These are phyloP conservation scores for Alcis repandata DNA, from an alignment of 2,888 invertebrate genomes.

Conservation along the genomic window DNA sequence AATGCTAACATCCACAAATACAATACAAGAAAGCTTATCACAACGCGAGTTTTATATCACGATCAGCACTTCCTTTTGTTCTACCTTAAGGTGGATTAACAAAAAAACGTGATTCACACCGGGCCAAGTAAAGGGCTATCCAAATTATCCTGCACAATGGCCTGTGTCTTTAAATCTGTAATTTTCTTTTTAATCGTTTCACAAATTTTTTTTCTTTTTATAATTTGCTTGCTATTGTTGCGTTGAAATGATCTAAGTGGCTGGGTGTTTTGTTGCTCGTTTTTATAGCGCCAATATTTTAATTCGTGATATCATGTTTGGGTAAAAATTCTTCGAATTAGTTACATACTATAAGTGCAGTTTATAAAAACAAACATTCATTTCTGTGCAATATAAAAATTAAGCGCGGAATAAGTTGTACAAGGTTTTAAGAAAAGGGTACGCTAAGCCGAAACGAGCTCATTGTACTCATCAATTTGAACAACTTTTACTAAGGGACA, in stretches of 20 bases:
- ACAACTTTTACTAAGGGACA: no score
- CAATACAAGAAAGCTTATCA: neutral
- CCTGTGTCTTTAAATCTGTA: conserved; percentile 63
- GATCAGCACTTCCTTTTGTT: conserved; percentile 44
- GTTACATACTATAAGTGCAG: no score
- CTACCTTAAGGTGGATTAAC: conserved; percentile 38
- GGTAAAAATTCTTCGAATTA: neutral
- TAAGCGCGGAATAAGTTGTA: no score
- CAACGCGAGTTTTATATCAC: conserved; percentile 14
- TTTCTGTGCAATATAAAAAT: no score
- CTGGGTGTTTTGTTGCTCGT: conserved; percentile 16
- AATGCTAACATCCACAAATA: no score
- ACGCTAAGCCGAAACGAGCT: no score
- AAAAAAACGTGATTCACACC: conserved; percentile 48
- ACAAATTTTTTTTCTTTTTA: conserved; percentile 66
- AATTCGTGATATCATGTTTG: neutral
- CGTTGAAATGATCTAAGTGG: conserved; percentile 57
- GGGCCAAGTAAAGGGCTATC: conserved; percentile 65
- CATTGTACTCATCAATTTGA: no score
- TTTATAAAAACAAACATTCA: no score
- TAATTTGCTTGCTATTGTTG: conserved; percentile 49
- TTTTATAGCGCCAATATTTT: neutral
- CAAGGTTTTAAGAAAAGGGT: no score
- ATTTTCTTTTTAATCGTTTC: no score
- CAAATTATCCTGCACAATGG: conserved; percentile 76